Conservation (phyloP, 2,888 invertebrate genomes). For the Bruchidius siliquastri region DNA sequence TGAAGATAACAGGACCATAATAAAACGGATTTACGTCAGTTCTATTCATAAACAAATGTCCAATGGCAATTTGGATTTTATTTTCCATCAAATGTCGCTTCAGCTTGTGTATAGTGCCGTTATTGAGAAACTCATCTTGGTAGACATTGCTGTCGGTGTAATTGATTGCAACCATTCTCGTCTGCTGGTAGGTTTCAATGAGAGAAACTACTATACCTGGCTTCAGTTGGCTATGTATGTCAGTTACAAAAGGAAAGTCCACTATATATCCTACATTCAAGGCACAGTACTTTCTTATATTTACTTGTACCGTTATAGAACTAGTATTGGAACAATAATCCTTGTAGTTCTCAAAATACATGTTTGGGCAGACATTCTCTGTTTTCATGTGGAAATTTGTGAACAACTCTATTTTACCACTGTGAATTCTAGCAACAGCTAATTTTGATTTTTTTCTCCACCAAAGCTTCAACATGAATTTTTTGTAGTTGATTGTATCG, state of each 20-base stretch:
- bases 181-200: constrained; percentile 3
- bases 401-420: background rate
- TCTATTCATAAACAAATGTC: constrained; percentile 24
- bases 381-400: constrained; percentile 4
- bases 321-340: background rate
- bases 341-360: background rate
- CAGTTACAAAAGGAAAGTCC: constrained; percentile 6
- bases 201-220: constrained; percentile 17
- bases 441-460: background rate
- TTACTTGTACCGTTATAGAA: background rate
- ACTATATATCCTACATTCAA: constrained; percentile 7
- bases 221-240: constrained; percentile 4
- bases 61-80: constrained; percentile 19
- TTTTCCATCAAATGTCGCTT: constrained; percentile 2
- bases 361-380: background rate
- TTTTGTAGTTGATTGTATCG: background rate
- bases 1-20: constrained; percentile 22
- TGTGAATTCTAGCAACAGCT: background rate
- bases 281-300: constrained; percentile 3
- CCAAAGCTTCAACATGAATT: background rate
- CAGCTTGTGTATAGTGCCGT: constrained; percentile 15
- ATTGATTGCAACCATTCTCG: constrained; percentile 2
- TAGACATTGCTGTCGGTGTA: constrained; percentile 8
- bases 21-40: constrained; percentile 17
- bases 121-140: constrained; percentile 14